Percentiles rank a stretch among this genome's conserved stretches.
Evolutionary conservation across 2,113 vertebrate genomes (phyloP).

Genomic region (Psettodes erumei): DNA sequence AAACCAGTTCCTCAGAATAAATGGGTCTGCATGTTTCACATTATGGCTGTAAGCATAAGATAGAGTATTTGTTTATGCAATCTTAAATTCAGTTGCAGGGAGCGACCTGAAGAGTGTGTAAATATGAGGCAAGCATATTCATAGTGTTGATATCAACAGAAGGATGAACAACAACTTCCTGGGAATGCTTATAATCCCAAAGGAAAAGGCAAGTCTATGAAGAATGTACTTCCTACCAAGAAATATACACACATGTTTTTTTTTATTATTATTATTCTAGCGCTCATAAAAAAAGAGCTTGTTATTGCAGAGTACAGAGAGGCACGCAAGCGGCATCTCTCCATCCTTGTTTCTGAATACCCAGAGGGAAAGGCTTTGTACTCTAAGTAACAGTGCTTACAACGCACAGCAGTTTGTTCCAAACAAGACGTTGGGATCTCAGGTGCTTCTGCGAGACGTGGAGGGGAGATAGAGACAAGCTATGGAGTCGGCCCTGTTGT

Average conservation of each 20-base stretch:
- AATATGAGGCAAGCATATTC: conserved; percentile 59
- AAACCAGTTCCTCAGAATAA: not conserved
- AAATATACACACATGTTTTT: conserved; percentile 26
- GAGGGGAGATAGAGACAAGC: conserved; percentile 60
- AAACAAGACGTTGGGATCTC: conserved; percentile 61
- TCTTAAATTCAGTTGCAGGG: conserved; percentile 11
- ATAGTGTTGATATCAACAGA: conserved; percentile 49
- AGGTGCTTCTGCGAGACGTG: conserved; percentile 38
- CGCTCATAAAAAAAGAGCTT: conserved; percentile 52
- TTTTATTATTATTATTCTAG: conserved; percentile 17
- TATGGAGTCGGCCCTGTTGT: conserved; percentile 62
- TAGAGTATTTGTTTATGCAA: conserved; percentile 8
- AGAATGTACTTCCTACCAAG: conserved; percentile 39
- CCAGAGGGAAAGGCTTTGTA: conserved; percentile 63
- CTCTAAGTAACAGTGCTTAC: conserved; percentile 59
- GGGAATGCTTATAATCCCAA: conserved; percentile 62
- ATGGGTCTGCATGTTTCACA: not conserved
- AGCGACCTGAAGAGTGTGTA: conserved; percentile 27
- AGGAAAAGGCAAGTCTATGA: conserved; percentile 56
- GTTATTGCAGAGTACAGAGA: conserved; percentile 57
- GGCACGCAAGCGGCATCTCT: conserved; percentile 33
- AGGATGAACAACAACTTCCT: conserved; percentile 58
- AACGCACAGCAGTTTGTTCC: conserved; percentile 59
- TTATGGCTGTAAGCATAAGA: not conserved
- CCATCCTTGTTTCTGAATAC: conserved; percentile 59